Evolutionary conservation across 2,797 vertebrate genomes (phyloP).

Genomic region (Pseudochromis fuscus): DNA sequence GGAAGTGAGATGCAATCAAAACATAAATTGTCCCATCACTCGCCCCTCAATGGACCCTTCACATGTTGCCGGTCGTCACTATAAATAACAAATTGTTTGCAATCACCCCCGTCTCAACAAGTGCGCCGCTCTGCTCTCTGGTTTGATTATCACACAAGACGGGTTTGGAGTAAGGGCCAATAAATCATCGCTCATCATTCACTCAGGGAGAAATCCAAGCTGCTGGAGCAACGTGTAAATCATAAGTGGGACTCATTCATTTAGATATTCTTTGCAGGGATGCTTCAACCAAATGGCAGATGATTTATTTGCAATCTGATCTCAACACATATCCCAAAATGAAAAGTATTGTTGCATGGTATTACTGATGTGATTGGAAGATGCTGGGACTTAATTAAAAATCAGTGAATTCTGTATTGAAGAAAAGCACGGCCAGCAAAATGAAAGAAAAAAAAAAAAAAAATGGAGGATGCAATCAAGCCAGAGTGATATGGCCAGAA

Average conservation of each 20-base stretch:
- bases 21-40: conserved; percentile 30
- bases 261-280: conserved; percentile 32
- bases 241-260: conserved; percentile 36
- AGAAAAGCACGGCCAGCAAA: not conserved
- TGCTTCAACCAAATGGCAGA: conserved; percentile 37
- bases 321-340: conserved; percentile 38
- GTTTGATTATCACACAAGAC: conserved; percentile 53
- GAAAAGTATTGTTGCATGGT: conserved; percentile 59
- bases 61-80: conserved; percentile 29
- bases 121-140: conserved; percentile 28
- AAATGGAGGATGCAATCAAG: conserved; percentile 20
- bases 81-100: conserved; percentile 60
- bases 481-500: conserved; percentile 11
- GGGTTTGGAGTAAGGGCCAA: conserved; percentile 40
- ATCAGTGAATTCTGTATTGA: conserved; percentile 17
- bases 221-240: conserved; percentile 22
- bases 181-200: conserved; percentile 57
- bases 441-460: not conserved
- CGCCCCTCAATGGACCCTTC: conserved; percentile 30
- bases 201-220: conserved; percentile 22
- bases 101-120: conserved; percentile 43
- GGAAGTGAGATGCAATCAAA: conserved; percentile 32
- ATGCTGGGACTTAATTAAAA: conserved; percentile 52
- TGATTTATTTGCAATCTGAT: conserved; percentile 49
- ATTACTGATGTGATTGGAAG: conserved; percentile 34